Conservation (phyloP, 2,797 vertebrate species). For the Phoxinus dragarum region DNA sequence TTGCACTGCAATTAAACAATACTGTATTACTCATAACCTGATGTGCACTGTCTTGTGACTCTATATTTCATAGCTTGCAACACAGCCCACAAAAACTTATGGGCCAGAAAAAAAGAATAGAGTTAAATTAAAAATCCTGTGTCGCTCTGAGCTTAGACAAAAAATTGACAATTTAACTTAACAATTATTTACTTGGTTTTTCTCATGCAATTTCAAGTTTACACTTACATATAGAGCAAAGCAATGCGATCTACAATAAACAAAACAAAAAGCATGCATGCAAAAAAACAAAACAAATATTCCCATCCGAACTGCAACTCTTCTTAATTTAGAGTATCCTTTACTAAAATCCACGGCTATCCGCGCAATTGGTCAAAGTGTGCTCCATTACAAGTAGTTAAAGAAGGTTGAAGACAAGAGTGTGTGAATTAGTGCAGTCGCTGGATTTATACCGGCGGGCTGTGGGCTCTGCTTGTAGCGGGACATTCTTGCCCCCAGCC, state of each 20-base stretch:
- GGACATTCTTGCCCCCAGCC: constrained; percentile 89
- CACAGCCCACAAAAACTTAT: not conserved
- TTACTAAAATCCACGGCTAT: constrained; percentile 11
- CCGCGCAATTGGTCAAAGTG: not conserved
- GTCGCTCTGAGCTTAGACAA: not conserved
- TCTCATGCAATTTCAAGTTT: not conserved
- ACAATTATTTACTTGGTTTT: not conserved
- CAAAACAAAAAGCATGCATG: not conserved
- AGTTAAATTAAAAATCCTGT: not conserved
- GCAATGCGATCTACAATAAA: not conserved
- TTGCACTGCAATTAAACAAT: not conserved
- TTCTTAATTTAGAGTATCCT: constrained; percentile 26
- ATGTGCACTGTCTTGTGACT: not conserved
- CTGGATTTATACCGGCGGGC: constrained; percentile 80
- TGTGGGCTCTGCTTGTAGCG: constrained; percentile 69
- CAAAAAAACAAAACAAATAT: not conserved
- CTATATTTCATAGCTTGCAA: not conserved
- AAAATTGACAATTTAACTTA: not conserved
- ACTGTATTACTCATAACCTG: not conserved
- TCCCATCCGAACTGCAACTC: constrained; percentile 52
- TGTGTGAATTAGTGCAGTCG: constrained; percentile 32
- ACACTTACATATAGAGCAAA: not conserved
- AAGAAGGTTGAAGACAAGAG: constrained; percentile 16
- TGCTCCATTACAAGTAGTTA: constrained; percentile 13
- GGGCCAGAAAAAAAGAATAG: not conserved